Evolutionary conservation across 2,888 invertebrate genomes (phyloP).

Genomic region (Tuta absoluta): DNA sequence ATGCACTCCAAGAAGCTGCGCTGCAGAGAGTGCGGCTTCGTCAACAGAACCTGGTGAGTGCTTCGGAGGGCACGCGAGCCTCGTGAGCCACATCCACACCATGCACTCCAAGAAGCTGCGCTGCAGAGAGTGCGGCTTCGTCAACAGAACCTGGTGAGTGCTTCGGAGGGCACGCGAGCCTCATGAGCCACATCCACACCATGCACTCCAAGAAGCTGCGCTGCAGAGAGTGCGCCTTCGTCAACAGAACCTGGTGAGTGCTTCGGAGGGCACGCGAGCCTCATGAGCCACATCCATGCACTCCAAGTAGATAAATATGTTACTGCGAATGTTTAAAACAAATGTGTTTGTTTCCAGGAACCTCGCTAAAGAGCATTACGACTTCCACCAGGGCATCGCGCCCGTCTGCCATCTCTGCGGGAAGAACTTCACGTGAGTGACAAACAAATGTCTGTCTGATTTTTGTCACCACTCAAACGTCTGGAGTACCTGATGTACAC

Average conservation of each 20-base stretch:
- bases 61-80: neutral
- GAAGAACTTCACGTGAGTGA: constrained; percentile 11
- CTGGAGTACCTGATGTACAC: neutral
- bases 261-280: neutral
- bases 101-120: neutral
- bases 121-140: neutral
- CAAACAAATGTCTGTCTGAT: too few species aligned
- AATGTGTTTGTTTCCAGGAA: neutral
- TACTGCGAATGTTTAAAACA: neutral
- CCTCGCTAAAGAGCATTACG: constrained; percentile 9
- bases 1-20: constrained; percentile 13
- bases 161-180: neutral
- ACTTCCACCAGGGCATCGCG: constrained; percentile 16
- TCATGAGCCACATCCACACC: neutral
- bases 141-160: constrained; percentile 4
- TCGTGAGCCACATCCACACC: neutral
- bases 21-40: constrained; percentile 5
- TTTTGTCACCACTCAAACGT: neutral
- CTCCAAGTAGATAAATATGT: neutral
- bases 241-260: constrained; percentile 5
- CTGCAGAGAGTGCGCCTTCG: neutral
- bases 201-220: neutral
- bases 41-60: constrained; percentile 4
- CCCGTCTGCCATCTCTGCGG: constrained; percentile 15
- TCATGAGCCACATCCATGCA: neutral